Evolutionary conservation across 2,113 vertebrate species (phyloP), one percentile per base, ranked within the genome.

Genomic region (Ciconia boyciana): DNA sequence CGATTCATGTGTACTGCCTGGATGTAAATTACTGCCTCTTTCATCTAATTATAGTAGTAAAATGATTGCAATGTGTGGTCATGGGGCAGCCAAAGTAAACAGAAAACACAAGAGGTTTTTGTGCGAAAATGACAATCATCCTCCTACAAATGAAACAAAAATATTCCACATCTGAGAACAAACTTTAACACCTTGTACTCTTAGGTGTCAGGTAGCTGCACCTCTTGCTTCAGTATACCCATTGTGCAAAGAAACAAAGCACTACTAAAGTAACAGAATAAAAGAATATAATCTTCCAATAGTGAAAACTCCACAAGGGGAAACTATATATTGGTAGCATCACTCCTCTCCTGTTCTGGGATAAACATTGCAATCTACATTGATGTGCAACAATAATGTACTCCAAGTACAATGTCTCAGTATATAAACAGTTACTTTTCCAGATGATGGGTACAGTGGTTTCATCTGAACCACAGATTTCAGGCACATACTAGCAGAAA

Each of bases 1-100:
- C 0, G 1, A 32, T 74, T 58, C 34, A 29, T 2, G 0, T 24
- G 18, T 75, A 16, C 21, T 61, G 7, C 8, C 52, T 78, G 22
- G 26, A 16, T 55, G 8, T n/a, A 48, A 57, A 66, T 41, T 87
- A 39, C 9, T 62, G 17, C 8, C 28, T 70, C 29, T 83, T 28
- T n/a, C 17, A 34, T 54, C 31, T 66, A 74, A 60, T 7, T 65
- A 52, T 17, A 43, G 18, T 58, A 58, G 10, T 15, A 57, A 79
- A 90, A 60, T n/a, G 1, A 12, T 8, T n/a, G 29, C 2, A 1
- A 54, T 22, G 10, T 11, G 9, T 51, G 39, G 43, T 8, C 29
- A 66, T 12, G 49, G 5, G 75, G 6, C 32, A 71, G 52, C 7
- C 55, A 71, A 58, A 87, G 6, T 5, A 71, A 83, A 21, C 20